phyloP scores from a whole-genome alignment of 2,888 invertebrate species.

The Crematogaster levior region DNA sequence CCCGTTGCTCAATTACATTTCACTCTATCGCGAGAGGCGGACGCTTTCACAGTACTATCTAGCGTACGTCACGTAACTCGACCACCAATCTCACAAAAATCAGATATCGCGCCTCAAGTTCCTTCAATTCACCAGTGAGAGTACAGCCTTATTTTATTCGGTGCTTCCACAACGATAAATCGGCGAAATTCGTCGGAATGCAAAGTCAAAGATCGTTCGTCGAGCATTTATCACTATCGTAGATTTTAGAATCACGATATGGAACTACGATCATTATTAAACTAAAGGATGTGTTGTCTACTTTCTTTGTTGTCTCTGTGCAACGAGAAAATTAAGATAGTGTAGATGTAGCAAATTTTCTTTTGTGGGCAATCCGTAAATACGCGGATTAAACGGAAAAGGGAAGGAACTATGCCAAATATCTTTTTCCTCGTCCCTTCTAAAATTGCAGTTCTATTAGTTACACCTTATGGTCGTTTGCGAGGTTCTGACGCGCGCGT shows the following conservation, averaged over 20 bases:
- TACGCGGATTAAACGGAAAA: background rate
- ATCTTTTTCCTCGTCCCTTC: background rate
- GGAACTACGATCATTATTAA: background rate
- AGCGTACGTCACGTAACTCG: slow-evolving; percentile 22
- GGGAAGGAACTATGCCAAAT: background rate
- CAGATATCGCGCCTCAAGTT: slow-evolving; percentile 14
- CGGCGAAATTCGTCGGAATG: background rate
- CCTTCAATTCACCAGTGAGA: slow-evolving; percentile 11
- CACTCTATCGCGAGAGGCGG: slow-evolving; percentile 47
- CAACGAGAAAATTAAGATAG: background rate
- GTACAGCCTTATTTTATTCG: slow-evolving; percentile 7
- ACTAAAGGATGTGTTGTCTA: background rate
- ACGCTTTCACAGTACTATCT: slow-evolving; percentile 44
- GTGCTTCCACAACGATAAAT: slow-evolving; percentile 15
- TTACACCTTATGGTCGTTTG: slow-evolving; percentile 11
- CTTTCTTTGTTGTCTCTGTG: background rate
- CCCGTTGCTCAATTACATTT: slow-evolving; percentile 48
- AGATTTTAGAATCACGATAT: background rate
- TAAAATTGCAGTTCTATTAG: slow-evolving; percentile 21
- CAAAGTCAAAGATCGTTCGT: background rate
- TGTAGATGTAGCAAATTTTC: too few relatives aligned
- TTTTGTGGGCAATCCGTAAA: background rate
- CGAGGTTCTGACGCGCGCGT: slow-evolving; percentile 67
- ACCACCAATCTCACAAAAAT: slow-evolving; percentile 28
- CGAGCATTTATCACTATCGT: background rate